phyloP scores from a whole-genome alignment of 1,140 invertebrate species.

The Leptinotarsa lineolata region DNA sequence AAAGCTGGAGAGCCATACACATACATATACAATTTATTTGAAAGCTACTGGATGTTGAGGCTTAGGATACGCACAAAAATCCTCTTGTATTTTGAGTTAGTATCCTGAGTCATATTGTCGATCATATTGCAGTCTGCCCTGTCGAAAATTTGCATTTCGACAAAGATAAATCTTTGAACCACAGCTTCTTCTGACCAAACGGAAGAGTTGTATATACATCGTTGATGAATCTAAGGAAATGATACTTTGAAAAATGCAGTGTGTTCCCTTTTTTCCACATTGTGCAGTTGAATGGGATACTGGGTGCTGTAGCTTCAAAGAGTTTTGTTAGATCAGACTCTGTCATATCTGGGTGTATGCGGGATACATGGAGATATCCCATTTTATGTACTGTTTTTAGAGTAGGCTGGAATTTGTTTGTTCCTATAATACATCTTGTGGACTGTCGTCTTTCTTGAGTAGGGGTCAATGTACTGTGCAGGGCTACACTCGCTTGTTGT shows the following conservation, averaged over 20 bases:
- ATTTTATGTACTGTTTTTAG: too few relatives aligned
- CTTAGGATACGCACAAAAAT: conserved; percentile 8
- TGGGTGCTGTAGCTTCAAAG: too few relatives aligned
- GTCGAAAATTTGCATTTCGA: conserved; percentile 15
- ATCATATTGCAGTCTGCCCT: conserved; percentile 13
- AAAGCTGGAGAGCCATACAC: too few relatives aligned
- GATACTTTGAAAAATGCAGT: too few relatives aligned
- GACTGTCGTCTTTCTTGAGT: neutral
- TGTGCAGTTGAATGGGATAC: too few relatives aligned
- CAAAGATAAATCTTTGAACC: conserved; percentile 9
- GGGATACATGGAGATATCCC: too few relatives aligned
- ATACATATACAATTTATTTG: conserved; percentile 1
- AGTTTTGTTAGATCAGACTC: too few relatives aligned
- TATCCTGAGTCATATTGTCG: too few relatives aligned
- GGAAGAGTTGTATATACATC: conserved; percentile 12
- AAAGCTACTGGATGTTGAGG: conserved; percentile 6
- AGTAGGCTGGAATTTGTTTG: too few relatives aligned
- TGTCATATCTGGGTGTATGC: too few relatives aligned
- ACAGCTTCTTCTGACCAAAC: conserved; percentile 17
- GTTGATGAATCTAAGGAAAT: neutral
- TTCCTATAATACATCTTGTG: too few relatives aligned
- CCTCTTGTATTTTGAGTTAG: conserved; percentile 8
- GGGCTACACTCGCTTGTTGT: neutral
- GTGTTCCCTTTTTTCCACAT: too few relatives aligned
- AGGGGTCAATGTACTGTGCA: neutral